These are phyloP conservation scores for Alloscopus bannaensis DNA, from an alignment of 2,888 invertebrate species.

Conservation along the genomic window DNA sequence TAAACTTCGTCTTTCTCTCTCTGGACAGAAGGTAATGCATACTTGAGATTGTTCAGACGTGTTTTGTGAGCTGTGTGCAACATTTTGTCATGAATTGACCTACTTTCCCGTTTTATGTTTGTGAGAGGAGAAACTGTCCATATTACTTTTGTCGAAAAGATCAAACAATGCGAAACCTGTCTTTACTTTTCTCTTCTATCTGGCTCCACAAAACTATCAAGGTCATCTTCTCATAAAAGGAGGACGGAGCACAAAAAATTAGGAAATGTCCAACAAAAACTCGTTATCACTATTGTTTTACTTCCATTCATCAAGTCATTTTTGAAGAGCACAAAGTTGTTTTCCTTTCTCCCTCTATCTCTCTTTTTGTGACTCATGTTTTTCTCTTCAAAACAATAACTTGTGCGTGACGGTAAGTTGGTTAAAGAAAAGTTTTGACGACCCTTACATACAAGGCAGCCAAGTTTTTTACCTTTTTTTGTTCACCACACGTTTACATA, in stretches of 20 bases:
- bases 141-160: too few species aligned
- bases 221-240: too few species aligned
- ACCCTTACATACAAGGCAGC: too few species aligned
- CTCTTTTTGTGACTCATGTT: too few species aligned
- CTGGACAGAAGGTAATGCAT: too few species aligned
- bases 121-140: too few species aligned
- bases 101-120: too few species aligned
- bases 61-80: too few species aligned
- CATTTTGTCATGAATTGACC: too few species aligned
- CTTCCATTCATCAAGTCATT: constrained; percentile 25
- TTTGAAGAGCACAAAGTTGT: constrained; percentile 8
- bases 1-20: too few species aligned
- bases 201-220: constrained; percentile 55
- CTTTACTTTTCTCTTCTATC: neutral
- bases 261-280: constrained; percentile 12
- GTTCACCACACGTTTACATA: neutral
- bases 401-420: constrained; percentile 24
- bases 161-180: constrained; percentile 1
- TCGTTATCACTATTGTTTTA: constrained; percentile 48
- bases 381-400: constrained; percentile 36
- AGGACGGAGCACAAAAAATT: constrained; percentile 4
- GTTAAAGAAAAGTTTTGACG: neutral
- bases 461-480: constrained; percentile 2
- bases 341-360: constrained; percentile 5
- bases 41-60: too few species aligned